phyloP scores from a whole-genome alignment of 2,888 invertebrate genomes.

The Habrosyne pyritoides region DNA sequence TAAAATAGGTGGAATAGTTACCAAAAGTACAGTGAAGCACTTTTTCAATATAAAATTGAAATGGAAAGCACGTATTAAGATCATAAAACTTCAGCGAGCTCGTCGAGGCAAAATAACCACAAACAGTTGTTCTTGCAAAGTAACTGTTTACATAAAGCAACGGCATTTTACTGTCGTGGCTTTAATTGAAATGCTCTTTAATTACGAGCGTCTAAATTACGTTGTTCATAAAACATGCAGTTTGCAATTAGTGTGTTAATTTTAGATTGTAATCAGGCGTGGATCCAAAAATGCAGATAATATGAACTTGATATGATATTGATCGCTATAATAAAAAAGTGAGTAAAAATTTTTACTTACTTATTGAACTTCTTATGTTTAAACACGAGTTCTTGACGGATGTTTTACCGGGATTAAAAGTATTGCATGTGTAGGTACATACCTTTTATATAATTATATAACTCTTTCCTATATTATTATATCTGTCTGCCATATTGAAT shows the following conservation, averaged over 20 bases:
- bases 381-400: too few species aligned
- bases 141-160: slow-evolving; percentile 30
- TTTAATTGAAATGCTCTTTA: slow-evolving; percentile 48
- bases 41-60: background rate
- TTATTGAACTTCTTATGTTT: too few species aligned
- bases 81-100: background rate
- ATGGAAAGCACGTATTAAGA: background rate
- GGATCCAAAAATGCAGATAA: background rate
- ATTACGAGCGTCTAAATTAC: slow-evolving; percentile 44
- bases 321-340: background rate
- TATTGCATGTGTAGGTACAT: too few species aligned
- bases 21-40: background rate
- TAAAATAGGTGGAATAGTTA: background rate
- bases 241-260: slow-evolving; percentile 28
- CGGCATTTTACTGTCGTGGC: slow-evolving; percentile 26
- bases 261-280: slow-evolving; percentile 13
- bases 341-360: too few species aligned
- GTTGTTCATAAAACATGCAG: slow-evolving; percentile 40
- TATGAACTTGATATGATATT: background rate
- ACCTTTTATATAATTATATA: too few species aligned
- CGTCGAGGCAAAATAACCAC: background rate
- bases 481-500: too few species aligned
- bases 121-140: slow-evolving; percentile 13
- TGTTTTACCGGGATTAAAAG: too few species aligned
- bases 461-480: too few species aligned